phyloP scores from a whole-genome alignment of 2,113 vertebrate genomes.

The Meleagris gallopavo region DNA sequence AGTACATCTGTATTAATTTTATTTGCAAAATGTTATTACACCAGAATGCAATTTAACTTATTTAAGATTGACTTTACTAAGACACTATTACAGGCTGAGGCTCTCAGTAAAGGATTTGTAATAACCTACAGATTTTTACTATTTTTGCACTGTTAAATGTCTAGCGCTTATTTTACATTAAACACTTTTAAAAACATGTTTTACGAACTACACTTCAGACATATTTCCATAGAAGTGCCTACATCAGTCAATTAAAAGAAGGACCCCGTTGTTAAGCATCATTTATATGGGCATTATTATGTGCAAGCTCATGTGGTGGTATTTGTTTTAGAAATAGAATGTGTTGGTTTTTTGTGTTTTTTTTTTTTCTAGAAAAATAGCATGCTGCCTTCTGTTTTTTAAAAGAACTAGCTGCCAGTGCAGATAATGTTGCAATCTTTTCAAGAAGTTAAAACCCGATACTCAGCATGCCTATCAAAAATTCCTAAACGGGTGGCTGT shows the following conservation, averaged over 20 bases:
- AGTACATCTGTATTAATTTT: constrained; percentile 65
- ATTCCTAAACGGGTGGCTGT: background rate
- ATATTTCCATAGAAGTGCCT: constrained; percentile 68
- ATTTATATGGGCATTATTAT: constrained; percentile 29
- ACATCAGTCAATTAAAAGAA: constrained; percentile 66
- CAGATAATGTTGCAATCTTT: background rate
- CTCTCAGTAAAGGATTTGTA: constrained; percentile 70
- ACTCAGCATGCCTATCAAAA: background rate
- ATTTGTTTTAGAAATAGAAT: background rate
- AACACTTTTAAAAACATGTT: constrained; percentile 77
- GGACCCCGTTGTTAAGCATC: constrained; percentile 54
- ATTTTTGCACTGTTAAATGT: constrained; percentile 76
- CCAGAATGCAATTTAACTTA: constrained; percentile 70
- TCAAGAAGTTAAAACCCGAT: background rate
- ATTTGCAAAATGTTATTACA: constrained; percentile 70
- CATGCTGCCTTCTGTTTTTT: background rate
- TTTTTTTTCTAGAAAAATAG: background rate
- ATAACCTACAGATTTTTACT: constrained; percentile 72
- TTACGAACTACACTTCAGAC: constrained; percentile 77
- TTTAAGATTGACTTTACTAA: constrained; percentile 70
- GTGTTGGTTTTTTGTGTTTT: no score
- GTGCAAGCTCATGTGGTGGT: background rate
- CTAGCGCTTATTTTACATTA: constrained; percentile 79
- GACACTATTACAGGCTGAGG: constrained; percentile 73
- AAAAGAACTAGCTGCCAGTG: background rate